Evolutionary conservation across 1,140 invertebrate species (phyloP).

Genomic region (Lepidostoma basale): DNA sequence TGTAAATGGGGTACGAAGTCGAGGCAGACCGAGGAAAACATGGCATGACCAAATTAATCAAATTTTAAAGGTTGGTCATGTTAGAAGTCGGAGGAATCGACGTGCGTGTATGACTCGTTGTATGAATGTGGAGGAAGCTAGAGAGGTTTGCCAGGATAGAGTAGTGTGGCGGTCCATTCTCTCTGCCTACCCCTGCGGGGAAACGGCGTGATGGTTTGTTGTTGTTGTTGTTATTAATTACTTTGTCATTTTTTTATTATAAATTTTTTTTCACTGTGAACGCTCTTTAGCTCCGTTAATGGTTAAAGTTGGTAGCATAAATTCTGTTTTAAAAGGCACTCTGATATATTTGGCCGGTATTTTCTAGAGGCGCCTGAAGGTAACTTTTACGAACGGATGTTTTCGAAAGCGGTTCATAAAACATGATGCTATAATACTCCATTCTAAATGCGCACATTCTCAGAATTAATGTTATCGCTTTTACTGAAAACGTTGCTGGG

Average conservation of each 20-base stretch:
- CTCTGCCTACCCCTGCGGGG: too few species aligned
- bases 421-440: slow-evolving; percentile 17
- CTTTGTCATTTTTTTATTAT: not conserved
- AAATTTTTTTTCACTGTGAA: not conserved
- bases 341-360: slow-evolving; percentile 27
- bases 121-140: too few species aligned
- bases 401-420: slow-evolving; percentile 33
- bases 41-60: too few species aligned
- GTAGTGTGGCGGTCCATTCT: too few species aligned
- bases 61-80: too few species aligned
- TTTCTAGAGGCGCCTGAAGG: slow-evolving; percentile 16
- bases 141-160: too few species aligned
- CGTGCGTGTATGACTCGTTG: too few species aligned
- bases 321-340: slow-evolving; percentile 32
- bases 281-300: not conserved
- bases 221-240: too few species aligned
- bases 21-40: too few species aligned
- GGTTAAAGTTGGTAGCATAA: slow-evolving; percentile 29
- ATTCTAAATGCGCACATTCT: slow-evolving; percentile 20
- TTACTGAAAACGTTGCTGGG: not conserved
- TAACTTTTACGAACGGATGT: slow-evolving; percentile 29
- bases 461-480: not conserved
- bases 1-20: too few species aligned
- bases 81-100: too few species aligned
- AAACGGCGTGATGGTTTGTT: too few species aligned